Percentiles rank a stretch among this genome's conserved stretches.
Conservation (phyloP, 2,888 invertebrate species). For the Orthosia incerta region DNA sequence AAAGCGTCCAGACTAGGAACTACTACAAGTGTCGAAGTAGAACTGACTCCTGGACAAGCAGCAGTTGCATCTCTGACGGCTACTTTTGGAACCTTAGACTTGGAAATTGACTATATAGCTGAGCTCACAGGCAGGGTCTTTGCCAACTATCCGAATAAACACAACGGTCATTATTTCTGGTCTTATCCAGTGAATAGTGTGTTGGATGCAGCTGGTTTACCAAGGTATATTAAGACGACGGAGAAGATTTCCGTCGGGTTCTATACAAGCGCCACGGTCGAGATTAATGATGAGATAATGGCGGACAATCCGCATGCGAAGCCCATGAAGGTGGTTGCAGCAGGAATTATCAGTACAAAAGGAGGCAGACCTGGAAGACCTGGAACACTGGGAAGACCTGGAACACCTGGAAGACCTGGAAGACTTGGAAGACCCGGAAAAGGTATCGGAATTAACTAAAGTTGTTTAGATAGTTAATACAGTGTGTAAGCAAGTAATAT, state of each 20-base stretch:
- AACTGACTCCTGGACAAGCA: constrained; percentile 28
- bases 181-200: constrained; percentile 49
- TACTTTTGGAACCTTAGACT: constrained; percentile 26
- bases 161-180: constrained; percentile 64
- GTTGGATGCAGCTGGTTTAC: constrained; percentile 24
- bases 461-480: too few species aligned
- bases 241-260: constrained; percentile 58
- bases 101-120: constrained; percentile 60
- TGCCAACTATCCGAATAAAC: constrained; percentile 52
- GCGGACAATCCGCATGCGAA: not conserved
- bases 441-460: too few species aligned
- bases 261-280: constrained; percentile 44
- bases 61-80: constrained; percentile 34
- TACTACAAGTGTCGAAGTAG: constrained; percentile 23
- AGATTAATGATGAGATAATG: constrained; percentile 11
- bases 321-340: not conserved
- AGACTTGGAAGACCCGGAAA: too few species aligned
- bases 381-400: too few species aligned
- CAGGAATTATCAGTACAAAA: not conserved
- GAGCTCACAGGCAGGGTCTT: constrained; percentile 55
- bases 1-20: constrained; percentile 31
- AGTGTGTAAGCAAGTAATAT: too few species aligned
- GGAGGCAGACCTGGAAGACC: too few species aligned
- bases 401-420: too few species aligned
- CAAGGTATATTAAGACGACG: constrained; percentile 11